Conservation (phyloP, 2,888 invertebrate genomes). For the Drosophila parthenogenetica region DNA sequence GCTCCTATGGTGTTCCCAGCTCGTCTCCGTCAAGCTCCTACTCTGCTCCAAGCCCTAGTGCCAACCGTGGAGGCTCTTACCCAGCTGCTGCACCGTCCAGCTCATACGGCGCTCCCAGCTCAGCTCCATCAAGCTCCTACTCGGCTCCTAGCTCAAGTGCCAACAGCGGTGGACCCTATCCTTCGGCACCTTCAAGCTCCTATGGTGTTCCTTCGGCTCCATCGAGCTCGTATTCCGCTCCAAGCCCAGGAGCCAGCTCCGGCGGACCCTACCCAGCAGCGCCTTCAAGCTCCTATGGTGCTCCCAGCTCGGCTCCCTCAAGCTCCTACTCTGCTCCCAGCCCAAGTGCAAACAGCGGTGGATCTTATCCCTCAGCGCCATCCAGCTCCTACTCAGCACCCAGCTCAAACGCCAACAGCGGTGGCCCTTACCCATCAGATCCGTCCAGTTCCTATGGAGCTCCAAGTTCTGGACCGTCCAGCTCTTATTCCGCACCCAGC, state of each 20-base stretch:
- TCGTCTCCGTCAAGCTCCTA: conserved; percentile 38
- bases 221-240: conserved; percentile 63
- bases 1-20: conserved; percentile 51
- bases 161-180: conserved; percentile 44
- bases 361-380: conserved; percentile 81
- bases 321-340: conserved; percentile 63
- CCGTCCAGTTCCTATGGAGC: conserved; percentile 79
- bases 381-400: conserved; percentile 77
- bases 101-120: conserved; percentile 47
- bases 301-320: conserved; percentile 53
- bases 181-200: conserved; percentile 44
- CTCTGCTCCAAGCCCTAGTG: conserved; percentile 37
- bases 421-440: conserved; percentile 85
- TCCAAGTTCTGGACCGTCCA: conserved; percentile 66
- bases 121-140: conserved; percentile 38
- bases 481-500: conserved; percentile 48
- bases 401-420: conserved; percentile 74
- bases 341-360: conserved; percentile 82
- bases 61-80: conserved; percentile 54
- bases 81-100: conserved; percentile 54
- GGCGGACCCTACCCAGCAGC: conserved; percentile 48
- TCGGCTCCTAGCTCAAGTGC: conserved; percentile 59
- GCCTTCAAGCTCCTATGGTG: conserved; percentile 56
- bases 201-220: conserved; percentile 16
- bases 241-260: conserved; percentile 24